phyloP scores from a whole-genome alignment of 2,888 invertebrate genomes.

The Phytoseiulus persimilis region DNA sequence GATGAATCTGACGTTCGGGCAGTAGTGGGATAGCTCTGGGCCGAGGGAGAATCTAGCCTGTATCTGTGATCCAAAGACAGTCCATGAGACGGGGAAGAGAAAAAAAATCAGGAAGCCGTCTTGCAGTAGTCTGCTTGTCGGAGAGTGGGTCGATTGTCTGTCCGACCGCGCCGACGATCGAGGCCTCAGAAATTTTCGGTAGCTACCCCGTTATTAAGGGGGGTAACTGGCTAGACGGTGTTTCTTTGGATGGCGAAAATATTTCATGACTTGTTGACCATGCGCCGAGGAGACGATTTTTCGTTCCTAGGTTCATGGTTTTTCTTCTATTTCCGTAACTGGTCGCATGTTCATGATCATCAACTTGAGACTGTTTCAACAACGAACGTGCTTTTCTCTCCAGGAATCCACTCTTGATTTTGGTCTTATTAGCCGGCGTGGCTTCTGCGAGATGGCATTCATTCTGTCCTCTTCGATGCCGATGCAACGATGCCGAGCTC shows the following conservation, averaged over 20 bases:
- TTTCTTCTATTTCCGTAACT: too few relatives aligned
- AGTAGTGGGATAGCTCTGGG: too few relatives aligned
- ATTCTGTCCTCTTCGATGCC: conserved; percentile 28
- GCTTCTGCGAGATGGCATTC: neutral
- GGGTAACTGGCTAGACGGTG: neutral
- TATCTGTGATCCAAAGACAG: too few relatives aligned
- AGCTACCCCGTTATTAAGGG: conserved; percentile 5
- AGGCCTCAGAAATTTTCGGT: conserved; percentile 5
- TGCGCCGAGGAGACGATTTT: neutral
- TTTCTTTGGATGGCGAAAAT: neutral
- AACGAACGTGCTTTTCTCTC: neutral
- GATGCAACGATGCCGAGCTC: conserved; percentile 30
- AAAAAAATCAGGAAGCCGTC: neutral
- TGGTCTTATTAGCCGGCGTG: neutral
- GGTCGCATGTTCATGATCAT: neutral
- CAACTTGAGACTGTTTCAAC: neutral
- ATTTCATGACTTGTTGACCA: neutral
- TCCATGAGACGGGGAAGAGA: neutral
- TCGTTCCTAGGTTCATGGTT: neutral
- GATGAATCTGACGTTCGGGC: neutral
- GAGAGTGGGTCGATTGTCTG: neutral
- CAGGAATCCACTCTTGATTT: neutral
- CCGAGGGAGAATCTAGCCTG: too few relatives aligned
- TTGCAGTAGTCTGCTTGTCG: neutral
- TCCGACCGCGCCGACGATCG: neutral